These are phyloP conservation scores for Columba guinea DNA, from an alignment of 2,797 vertebrate genomes.

Conservation along the genomic window DNA sequence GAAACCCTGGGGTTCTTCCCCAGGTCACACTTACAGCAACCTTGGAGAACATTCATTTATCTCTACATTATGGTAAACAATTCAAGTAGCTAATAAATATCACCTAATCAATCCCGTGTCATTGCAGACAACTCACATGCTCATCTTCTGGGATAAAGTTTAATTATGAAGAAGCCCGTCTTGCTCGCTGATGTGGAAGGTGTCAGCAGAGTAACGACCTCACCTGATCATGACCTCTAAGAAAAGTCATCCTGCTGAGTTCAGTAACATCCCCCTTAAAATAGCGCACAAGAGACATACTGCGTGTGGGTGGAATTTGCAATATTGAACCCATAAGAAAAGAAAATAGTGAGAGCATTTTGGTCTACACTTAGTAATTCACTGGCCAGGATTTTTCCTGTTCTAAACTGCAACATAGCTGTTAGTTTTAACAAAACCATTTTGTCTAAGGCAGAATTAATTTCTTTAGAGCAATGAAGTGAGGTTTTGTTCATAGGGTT, in stretches of 20 bases:
- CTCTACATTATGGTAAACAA: neutral
- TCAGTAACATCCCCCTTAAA: slow-evolving; percentile 15
- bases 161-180: neutral
- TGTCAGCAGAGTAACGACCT: neutral
- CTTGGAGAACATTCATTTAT: neutral
- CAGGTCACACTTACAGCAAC: neutral
- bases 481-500: slow-evolving; percentile 34
- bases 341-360: slow-evolving; percentile 34
- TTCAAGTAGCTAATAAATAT: neutral
- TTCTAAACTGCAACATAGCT: slow-evolving; percentile 50
- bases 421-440: slow-evolving; percentile 64
- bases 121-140: neutral
- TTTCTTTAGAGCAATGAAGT: slow-evolving; percentile 41
- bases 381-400: slow-evolving; percentile 29
- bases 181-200: neutral
- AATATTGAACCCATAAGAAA: slow-evolving; percentile 23
- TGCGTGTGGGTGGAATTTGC: slow-evolving; percentile 36
- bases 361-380: neutral
- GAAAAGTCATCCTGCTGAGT: neutral
- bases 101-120: neutral
- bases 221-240: neutral
- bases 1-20: neutral
- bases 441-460: slow-evolving; percentile 55
- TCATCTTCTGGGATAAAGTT: neutral
- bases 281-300: slow-evolving; percentile 13